Percentiles rank a stretch among this genome's conserved stretches.
Evolutionary conservation across 2,797 vertebrate species (phyloP).

Genomic region (Euthynnus affinis): DNA sequence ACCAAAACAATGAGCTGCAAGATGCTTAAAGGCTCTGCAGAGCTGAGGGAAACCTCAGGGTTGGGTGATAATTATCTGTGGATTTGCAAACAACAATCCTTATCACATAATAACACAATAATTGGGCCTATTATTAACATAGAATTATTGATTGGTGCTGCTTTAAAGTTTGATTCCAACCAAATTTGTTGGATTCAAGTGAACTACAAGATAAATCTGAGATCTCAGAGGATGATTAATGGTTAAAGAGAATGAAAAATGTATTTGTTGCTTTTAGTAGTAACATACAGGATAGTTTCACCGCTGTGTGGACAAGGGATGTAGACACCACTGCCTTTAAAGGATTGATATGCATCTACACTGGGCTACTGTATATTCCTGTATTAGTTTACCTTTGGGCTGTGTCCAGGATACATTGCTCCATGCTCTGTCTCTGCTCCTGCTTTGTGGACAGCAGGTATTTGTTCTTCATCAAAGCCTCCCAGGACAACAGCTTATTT

Average conservation of each 20-base stretch:
- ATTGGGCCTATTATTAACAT: not conserved
- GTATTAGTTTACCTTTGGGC: conserved; percentile 87
- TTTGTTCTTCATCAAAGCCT: conserved; percentile 92
- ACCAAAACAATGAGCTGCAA: no score
- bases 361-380: not conserved
- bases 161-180: not conserved
- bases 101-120: not conserved
- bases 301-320: not conserved
- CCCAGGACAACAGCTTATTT: conserved; percentile 93
- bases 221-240: not conserved
- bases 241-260: not conserved
- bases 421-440: conserved; percentile 85
- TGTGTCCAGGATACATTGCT: conserved; percentile 89
- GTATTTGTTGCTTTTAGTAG: not conserved
- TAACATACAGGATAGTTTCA: not conserved
- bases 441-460: conserved; percentile 87
- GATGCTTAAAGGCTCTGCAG: no score
- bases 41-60: no score
- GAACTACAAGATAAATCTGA: no score
- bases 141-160: not conserved
- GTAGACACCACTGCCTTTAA: not conserved
- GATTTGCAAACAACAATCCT: no score
- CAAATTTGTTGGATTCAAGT: no score
- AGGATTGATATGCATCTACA: not conserved
- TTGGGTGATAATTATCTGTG: no score